Conservation (phyloP, 2,888 invertebrate genomes). For the Aplocera efformata region DNA sequence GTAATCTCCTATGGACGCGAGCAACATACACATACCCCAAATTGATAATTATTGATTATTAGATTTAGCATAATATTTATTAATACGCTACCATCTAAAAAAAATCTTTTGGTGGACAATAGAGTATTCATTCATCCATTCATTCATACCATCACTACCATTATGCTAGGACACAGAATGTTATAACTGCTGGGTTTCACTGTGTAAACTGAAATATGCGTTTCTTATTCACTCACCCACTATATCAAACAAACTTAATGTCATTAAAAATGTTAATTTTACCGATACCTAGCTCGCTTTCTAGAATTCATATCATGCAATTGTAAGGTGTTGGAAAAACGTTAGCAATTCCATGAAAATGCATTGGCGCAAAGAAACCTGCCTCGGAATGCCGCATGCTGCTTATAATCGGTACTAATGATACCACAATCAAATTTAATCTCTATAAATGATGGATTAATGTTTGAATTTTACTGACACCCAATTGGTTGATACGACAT, state of each 20-base stretch:
- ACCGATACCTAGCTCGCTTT: constrained; percentile 55
- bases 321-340: constrained; percentile 79
- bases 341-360: constrained; percentile 76
- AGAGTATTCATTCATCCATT: no score
- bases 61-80: no score
- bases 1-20: no score
- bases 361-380: constrained; percentile 70
- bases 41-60: no score
- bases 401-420: constrained; percentile 57
- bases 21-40: no score
- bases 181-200: no score
- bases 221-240: constrained; percentile 5
- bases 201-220: constrained; percentile 5
- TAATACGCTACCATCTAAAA: no score
- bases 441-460: constrained; percentile 56
- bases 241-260: constrained; percentile 20
- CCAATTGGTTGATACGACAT: constrained; percentile 60
- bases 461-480: constrained; percentile 59
- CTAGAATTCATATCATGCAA: constrained; percentile 76
- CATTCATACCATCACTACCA: no score
- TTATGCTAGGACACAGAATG: no score
- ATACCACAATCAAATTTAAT: constrained; percentile 57
- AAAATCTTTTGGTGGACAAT: no score
- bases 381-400: constrained; percentile 66
- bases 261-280: constrained; percentile 48